These are phyloP conservation scores for Hirtodrosophila duncani DNA, from an alignment of 2,888 invertebrate species.

Conservation along the genomic window DNA sequence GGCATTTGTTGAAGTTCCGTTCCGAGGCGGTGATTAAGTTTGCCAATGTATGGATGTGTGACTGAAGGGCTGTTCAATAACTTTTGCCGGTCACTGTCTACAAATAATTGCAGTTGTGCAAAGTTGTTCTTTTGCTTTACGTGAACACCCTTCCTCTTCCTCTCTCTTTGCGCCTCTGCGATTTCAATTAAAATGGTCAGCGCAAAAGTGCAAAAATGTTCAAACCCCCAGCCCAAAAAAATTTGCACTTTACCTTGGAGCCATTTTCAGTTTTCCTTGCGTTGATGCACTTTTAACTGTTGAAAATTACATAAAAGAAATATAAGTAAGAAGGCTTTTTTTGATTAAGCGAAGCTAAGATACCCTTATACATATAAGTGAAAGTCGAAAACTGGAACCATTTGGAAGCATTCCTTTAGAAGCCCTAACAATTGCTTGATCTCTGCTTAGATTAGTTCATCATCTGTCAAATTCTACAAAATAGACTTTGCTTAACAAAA, in stretches of 20 bases:
- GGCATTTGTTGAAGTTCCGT: slow-evolving; percentile 63
- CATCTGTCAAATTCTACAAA: too few species aligned
- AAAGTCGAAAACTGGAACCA: too few species aligned
- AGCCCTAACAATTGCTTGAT: too few species aligned
- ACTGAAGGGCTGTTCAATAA: slow-evolving; percentile 29
- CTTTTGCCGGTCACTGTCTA: slow-evolving; percentile 19
- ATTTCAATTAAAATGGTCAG: slow-evolving; percentile 65
- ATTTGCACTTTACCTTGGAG: too few species aligned
- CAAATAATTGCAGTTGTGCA: slow-evolving; percentile 56
- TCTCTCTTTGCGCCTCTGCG: slow-evolving; percentile 33
- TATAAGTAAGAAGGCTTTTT: neutral
- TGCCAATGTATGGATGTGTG: slow-evolving; percentile 52
- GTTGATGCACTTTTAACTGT: slow-evolving; percentile 38
- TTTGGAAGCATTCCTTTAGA: too few species aligned
- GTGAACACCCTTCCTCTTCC: slow-evolving; percentile 29
- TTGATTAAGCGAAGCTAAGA: neutral
- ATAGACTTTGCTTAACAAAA: too few species aligned
- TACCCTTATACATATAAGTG: too few species aligned
- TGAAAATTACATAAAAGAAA: slow-evolving; percentile 37
- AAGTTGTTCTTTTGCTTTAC: slow-evolving; percentile 33
- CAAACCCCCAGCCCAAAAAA: slow-evolving; percentile 17
- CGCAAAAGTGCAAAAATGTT: slow-evolving; percentile 42
- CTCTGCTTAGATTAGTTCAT: too few species aligned
- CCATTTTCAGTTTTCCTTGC: slow-evolving; percentile 16
- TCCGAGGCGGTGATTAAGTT: slow-evolving; percentile 67